Percentiles rank a stretch among this genome's conserved stretches.
Conservation (phyloP, 2,888 invertebrate species). For the Caenorhabditis sulstoni region DNA sequence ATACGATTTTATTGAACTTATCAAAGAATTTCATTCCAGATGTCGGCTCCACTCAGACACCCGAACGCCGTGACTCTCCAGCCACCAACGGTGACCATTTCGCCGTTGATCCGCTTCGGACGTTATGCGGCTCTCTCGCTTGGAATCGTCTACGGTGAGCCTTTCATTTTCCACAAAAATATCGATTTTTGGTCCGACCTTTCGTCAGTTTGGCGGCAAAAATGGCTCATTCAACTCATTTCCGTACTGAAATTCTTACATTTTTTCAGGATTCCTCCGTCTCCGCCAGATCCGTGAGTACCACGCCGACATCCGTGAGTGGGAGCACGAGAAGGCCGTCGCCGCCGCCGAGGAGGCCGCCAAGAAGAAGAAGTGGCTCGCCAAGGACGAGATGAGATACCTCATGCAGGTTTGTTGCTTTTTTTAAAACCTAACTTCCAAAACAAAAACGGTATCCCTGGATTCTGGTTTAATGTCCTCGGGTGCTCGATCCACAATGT, state of each 20-base stretch:
- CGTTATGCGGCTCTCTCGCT: constrained; percentile 78
- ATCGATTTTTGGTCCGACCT: neutral
- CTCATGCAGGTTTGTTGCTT: constrained; percentile 74
- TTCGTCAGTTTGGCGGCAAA: neutral
- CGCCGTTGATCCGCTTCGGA: constrained; percentile 78
- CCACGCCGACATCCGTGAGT: constrained; percentile 80
- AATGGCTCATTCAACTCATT: too few species aligned
- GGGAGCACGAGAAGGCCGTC: constrained; percentile 79
- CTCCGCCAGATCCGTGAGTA: constrained; percentile 76
- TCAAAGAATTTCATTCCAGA: constrained; percentile 45
- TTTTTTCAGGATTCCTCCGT: constrained; percentile 68
- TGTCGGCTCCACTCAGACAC: constrained; percentile 71
- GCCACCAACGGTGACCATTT: constrained; percentile 78
- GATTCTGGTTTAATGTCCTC: too few species aligned
- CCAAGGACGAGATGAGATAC: constrained; percentile 79
- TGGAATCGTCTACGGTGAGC: constrained; percentile 76
- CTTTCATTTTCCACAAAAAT: neutral
- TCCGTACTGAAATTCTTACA: neutral
- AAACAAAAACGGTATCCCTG: too few species aligned
- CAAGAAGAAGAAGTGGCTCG: constrained; percentile 79
- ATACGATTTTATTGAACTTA: too few species aligned
- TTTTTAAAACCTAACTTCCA: too few species aligned
- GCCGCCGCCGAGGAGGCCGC: constrained; percentile 75
- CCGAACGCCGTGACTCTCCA: constrained; percentile 77
- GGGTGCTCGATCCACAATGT: too few species aligned